Percentiles rank a stretch among this genome's conserved stretches.
These are phyloP conservation scores for Lepeophtheirus salmonis DNA, from an alignment of 1,140 invertebrate genomes.

Conservation along the genomic window DNA sequence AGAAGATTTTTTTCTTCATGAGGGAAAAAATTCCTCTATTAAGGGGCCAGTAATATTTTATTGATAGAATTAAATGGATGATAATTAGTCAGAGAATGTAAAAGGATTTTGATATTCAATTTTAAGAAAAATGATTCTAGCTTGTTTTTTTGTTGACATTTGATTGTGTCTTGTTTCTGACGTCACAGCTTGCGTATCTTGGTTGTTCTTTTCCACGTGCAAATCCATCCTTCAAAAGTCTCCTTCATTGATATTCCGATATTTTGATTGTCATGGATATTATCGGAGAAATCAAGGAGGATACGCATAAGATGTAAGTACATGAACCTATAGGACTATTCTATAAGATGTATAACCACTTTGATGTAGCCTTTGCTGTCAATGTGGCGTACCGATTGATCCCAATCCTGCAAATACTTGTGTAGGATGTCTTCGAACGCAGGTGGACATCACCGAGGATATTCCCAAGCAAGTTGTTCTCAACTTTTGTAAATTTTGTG, in stretches of 20 bases:
- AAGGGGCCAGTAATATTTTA: no score
- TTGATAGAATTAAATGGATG: no score
- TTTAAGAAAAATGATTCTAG: no score
- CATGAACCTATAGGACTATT: no score
- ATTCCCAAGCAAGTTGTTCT: conserved; percentile 84
- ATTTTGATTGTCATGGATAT: not conserved
- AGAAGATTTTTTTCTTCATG: no score
- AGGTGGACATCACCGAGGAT: conserved; percentile 84
- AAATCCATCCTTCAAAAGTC: not conserved
- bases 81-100: no score
- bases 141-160: no score
- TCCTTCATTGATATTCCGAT: not conserved
- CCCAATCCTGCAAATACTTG: conserved; percentile 97
- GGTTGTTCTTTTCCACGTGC: not conserved
- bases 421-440: conserved; percentile 65
- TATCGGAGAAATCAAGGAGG: not conserved
- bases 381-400: conserved; percentile 34
- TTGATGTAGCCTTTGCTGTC: conserved; percentile 14
- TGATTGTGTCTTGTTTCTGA: no score
- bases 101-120: no score
- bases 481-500: conserved; percentile 76
- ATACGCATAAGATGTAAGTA: not conserved
- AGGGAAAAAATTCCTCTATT: no score
- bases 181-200: no score
- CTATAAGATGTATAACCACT: no score